Base-by-base conservation (phyloP, 2,888 invertebrate species). In the Drosophila gaucha region DNA sequence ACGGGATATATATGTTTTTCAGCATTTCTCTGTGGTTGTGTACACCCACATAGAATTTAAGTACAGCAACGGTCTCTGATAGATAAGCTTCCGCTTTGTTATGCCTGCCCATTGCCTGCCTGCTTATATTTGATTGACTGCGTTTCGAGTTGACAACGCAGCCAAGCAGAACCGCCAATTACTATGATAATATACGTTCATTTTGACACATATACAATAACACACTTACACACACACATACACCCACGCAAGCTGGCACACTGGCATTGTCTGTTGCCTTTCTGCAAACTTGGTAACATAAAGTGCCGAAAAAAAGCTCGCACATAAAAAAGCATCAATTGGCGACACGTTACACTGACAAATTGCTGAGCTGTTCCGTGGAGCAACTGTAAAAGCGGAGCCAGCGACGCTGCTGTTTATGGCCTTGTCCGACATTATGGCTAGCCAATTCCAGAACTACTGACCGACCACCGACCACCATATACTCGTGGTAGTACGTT, bases 111-210 rank as follows among this genome's bases (percentile, higher is more conserved):
- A 56, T 63, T 74, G 63, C 50, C 33, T 51, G 79, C 50, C 80
- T 82, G 76, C 75, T 79, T 78, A 79, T 66, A 78, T 80, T 78
- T 84, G 89, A 89, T 89, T 87, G 86, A 84, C 85, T 88, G 78
- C 59, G 59, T 52, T 66, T 64, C 49, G 44, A 79, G 60, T 62
- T 58, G 77, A 57, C 65, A 70, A 28, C 43, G 62, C 75, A 65
- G 70, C 50, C 64, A 68, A 59, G 54, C 73, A 67, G 62, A 73
- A 58, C 51, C 62, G 74, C 78, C 78, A 73, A 74, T 74, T 74
- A 73, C 78, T 73, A 78, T 74, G 74, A 63, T 78, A 74, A 78
- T 78, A 43, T 67, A 28, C 55, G 49, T 56, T 39, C 39, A 54
- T 60, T 77, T 77, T 24, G 35, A 51, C 60, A 75, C 36, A 46